A percentile compares a stretch with the other conserved stretches of the same genome.
These are phyloP conservation scores for Karalla daura DNA, from an alignment of 2,797 vertebrate species.

Conservation along the genomic window DNA sequence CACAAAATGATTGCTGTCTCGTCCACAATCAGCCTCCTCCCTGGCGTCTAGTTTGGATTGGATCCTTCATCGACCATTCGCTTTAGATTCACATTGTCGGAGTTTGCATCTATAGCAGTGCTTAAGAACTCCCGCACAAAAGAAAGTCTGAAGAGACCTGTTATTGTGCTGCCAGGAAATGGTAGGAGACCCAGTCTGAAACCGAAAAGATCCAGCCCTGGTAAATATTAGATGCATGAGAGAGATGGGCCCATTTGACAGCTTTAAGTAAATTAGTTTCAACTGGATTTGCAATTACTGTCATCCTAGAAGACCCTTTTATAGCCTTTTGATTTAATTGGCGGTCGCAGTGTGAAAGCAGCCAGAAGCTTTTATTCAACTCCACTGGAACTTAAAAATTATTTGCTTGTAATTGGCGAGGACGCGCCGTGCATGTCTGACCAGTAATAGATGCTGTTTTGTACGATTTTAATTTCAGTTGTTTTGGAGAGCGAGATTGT, in stretches of 20 bases:
- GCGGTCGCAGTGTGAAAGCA: neutral
- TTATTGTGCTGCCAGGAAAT: conserved; percentile 17
- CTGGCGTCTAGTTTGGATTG: conserved; percentile 5
- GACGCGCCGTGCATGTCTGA: neutral
- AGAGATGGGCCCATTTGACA: conserved; percentile 36
- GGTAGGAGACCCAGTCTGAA: conserved; percentile 20
- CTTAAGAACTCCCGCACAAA: conserved; percentile 2
- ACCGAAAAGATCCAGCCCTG: conserved; percentile 19
- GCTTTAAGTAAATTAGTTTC: conserved; percentile 52
- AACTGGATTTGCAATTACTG: conserved; percentile 63
- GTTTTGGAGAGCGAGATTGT: too few relatives aligned
- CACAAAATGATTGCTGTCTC: conserved; percentile 5
- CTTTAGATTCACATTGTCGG: conserved; percentile 26
- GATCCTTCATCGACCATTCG: conserved; percentile 23
- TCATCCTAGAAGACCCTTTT: conserved; percentile 48
- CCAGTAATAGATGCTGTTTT: too few relatives aligned
- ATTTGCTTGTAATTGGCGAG: conserved; percentile 19
- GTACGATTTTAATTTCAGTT: too few relatives aligned
- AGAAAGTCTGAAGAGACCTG: conserved; percentile 6
- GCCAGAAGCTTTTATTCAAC: conserved; percentile 25
- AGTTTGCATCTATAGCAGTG: conserved; percentile 20
- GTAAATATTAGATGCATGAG: conserved; percentile 32
- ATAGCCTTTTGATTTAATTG: conserved; percentile 40
- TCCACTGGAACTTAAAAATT: neutral
- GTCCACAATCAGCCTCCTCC: neutral